Base-by-base conservation (phyloP, 2,888 invertebrate species). In the Siphlonurus alternatus region DNA sequence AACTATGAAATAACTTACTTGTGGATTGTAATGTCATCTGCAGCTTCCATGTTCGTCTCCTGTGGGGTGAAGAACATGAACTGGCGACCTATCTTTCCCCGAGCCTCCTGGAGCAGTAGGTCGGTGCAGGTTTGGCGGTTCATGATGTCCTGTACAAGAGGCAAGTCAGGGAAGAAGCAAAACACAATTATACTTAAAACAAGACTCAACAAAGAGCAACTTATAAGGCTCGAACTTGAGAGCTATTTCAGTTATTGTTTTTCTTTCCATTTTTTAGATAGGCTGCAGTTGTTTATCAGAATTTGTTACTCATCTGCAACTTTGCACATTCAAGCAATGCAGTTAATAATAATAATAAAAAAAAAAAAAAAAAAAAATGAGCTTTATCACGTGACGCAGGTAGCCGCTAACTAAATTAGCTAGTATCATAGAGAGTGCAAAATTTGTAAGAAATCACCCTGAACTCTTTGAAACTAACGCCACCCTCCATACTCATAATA, bases 61-160 rank as follows among this genome's bases (percentile, higher is more conserved):
- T 90, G 86, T 25, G 96, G 96, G 59, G 95, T 93, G 24, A 96
- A 81, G 76, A 96, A 93, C 69, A 92, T 87, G 76, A 87, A 96
- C 77, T 96, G 95, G 2, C 84, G 79, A 65, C 80, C 75, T 5
- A 79, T 78, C 73, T 85, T 85, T 61, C 77, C 77, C 63, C 82
- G 79, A 3, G 93, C 90, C 74, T 89, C 87, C 69, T 82, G 79
- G 66, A 92, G 76, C 68, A 96, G 79, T 72, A 93, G 81, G 69
- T 87, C 83, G 79, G 92, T 85, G 70, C 89, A 86, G 66, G 85
- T 82, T 69, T 85, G 82, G 25, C 93, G 82, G 76, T 93, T 93
- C 62, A 90, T 82, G 77, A 88, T 86, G 74, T 94, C 93, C 91
- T 91, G 73, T 66, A 73, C 74, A 70, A 63, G 7, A 18, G 25